Base-by-base conservation (phyloP, 2,888 invertebrate genomes). In the Celastrina argiolus region DNA sequence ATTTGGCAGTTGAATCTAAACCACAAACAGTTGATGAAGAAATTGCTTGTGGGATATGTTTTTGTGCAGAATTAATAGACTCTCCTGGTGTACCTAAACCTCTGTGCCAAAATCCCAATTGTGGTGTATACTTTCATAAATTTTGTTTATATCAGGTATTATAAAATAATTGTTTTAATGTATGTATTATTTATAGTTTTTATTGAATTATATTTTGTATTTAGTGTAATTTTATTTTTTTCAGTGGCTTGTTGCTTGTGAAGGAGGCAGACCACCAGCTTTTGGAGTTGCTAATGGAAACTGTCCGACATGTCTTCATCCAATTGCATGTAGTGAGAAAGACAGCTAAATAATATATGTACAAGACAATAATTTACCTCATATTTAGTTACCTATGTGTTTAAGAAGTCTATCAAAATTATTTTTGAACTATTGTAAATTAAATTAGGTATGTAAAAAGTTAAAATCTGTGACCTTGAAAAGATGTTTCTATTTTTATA, bases 231-330 rank as follows among this genome's bases (percentile, higher is more conserved):
- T 12, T 41, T 56, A 56, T 56, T 14, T 65, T 66, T 71, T 75
- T 66, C 78, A 90, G 90, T 90, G 89, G 90, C 71, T 90, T 65
- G 80, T 88, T 56, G 81, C 84, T 0, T 81, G 81, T 72, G 77
- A 81, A 1, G 87, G 87, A 18, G 86, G 80, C 59, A 80, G 85
- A 0, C 80, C 80, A 4, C 85, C 87, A n/a, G 78, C 83, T 0
- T 88, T 88, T 69, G 87, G 88, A 58, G 84, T 88, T 0, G 85
- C 83, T 1, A 82, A 80, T 58, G 90, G 90, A 1, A 79, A 73
- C 45, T 90, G 90, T 66, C 90, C 90, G 1, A 79, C 81, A 1
- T 90, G 90, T 71, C 72, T 85, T 16, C 81, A 85, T 67, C 78
- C 81, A 26, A 83, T 88, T 56, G 67, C 82, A 26, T 90, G 89